Evolutionary conservation across 2,888 invertebrate genomes (phyloP).

Genomic region (Heteromyza rotundicornis): DNA sequence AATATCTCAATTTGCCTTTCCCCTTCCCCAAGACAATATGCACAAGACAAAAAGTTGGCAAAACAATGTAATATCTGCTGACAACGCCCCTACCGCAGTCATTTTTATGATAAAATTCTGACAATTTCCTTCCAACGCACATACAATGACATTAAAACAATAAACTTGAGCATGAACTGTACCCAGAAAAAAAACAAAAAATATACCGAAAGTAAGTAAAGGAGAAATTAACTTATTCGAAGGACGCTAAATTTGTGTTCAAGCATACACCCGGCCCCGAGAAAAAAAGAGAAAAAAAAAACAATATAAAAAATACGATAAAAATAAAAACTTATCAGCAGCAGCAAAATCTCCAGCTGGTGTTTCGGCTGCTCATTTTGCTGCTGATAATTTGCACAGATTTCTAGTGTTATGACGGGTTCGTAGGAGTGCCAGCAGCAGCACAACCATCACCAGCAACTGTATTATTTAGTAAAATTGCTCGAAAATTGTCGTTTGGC

Average conservation of each 20-base stretch:
- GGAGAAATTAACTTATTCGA: background rate
- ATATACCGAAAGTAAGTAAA: too few species aligned
- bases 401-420: background rate
- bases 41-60: too few species aligned
- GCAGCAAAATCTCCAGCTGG: too few species aligned
- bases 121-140: background rate
- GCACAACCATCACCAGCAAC: background rate
- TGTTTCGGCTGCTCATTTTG: too few species aligned
- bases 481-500: too few species aligned
- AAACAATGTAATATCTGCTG: too few species aligned
- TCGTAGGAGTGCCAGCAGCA: background rate
- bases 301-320: background rate
- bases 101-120: background rate
- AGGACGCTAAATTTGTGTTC: background rate
- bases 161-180: conserved; percentile 8
- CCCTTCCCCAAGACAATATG: too few species aligned
- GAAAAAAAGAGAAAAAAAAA: background rate
- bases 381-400: background rate
- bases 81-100: too few species aligned
- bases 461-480: background rate
- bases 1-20: too few species aligned
- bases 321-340: background rate
- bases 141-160: conserved; percentile 10
- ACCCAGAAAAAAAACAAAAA: background rate
- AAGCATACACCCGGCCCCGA: too few species aligned